Conservation (phyloP, 2,113 vertebrate species). For the Callaeas wilsoni region DNA sequence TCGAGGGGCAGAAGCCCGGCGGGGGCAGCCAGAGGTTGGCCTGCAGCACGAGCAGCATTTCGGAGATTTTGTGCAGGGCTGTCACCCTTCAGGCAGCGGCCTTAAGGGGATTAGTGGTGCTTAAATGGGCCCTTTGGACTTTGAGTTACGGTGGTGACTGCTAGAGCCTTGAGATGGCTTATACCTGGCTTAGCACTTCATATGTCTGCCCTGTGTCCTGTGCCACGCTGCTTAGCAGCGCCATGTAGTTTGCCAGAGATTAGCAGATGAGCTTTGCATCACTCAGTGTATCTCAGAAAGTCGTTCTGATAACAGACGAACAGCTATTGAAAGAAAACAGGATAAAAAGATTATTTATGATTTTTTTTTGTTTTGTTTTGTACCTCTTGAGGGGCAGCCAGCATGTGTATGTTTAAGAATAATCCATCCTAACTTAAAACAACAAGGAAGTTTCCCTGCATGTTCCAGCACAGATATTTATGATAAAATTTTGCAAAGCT, state of each 20-base stretch:
- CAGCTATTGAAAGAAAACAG: neutral
- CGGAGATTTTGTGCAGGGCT: neutral
- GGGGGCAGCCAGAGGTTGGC: neutral
- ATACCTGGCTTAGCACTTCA: constrained; percentile 14
- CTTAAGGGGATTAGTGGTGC: neutral
- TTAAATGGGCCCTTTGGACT: neutral
- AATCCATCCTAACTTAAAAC: neutral
- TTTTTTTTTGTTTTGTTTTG: neutral
- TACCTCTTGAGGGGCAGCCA: neutral
- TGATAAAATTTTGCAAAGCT: neutral
- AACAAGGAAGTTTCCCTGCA: neutral
- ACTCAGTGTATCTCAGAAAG: neutral
- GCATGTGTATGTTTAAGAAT: neutral
- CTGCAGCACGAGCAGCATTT: neutral
- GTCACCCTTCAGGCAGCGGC: neutral
- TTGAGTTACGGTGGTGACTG: neutral
- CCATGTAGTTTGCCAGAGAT: neutral
- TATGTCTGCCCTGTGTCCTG: neutral
- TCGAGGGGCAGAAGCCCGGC: neutral
- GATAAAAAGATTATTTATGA: neutral
- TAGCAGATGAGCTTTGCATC: neutral
- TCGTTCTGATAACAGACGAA: neutral
- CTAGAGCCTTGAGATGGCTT: constrained; percentile 7
- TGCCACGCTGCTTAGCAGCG: neutral
- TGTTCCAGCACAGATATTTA: neutral